A percentile compares a stretch with the other conserved stretches of the same genome.
Conservation (phyloP, 2,888 invertebrate species). For the Ormyrus pomaceus region DNA sequence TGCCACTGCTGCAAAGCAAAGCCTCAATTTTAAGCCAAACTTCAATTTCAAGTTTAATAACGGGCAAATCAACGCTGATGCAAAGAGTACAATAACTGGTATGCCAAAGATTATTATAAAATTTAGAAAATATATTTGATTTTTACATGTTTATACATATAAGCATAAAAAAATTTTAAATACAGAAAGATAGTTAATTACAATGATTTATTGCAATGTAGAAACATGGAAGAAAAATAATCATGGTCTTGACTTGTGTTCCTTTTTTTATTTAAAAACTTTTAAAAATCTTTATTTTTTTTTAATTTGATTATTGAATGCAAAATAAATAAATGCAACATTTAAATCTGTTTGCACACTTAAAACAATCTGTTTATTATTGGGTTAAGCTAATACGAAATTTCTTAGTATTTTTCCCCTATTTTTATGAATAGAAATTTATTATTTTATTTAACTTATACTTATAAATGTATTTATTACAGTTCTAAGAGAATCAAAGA, state of each 20-base stretch:
- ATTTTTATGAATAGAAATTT: conserved; percentile 10
- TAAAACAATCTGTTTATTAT: no score
- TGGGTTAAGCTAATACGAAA: no score
- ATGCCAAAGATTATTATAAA: conserved; percentile 57
- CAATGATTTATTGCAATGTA: no score
- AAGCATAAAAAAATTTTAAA: neutral
- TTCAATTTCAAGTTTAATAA: conserved; percentile 77
- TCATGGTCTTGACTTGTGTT: no score
- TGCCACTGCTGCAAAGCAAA: conserved; percentile 77
- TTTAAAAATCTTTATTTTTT: no score
- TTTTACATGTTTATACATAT: neutral
- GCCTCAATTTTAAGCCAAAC: conserved; percentile 80
- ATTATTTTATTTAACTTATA: conserved; percentile 22
- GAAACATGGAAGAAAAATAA: no score
- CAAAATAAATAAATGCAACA: no score
- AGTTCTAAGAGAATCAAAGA: conserved; percentile 73
- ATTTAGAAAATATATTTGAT: neutral
- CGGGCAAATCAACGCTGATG: conserved; percentile 80
- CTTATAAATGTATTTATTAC: conserved; percentile 44
- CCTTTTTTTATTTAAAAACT: no score
- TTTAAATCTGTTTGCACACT: no score
- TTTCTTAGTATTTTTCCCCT: conserved; percentile 13
- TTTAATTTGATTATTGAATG: no score
- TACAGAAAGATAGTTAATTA: neutral
- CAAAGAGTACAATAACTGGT: conserved; percentile 80